Percentiles rank a stretch among this genome's conserved stretches.
These are phyloP conservation scores for Brachyhypopomus gauderio DNA, from an alignment of 2,113 vertebrate species.

Conservation along the genomic window DNA sequence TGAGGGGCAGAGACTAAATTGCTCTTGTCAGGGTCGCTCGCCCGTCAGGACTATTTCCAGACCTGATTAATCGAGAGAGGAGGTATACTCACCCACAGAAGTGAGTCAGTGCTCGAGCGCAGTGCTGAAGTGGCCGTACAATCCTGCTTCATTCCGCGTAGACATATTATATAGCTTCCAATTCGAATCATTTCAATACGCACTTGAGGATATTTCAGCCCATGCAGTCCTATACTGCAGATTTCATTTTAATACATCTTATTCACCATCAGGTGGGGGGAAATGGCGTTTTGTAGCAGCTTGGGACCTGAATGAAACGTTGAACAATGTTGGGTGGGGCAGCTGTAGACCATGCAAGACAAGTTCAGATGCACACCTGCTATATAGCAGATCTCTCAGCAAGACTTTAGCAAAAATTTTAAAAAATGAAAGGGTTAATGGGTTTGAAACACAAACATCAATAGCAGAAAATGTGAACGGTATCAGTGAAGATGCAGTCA, in stretches of 20 bases:
- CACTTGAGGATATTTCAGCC: not conserved
- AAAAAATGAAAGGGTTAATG: constrained; percentile 17
- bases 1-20: constrained; percentile 56
- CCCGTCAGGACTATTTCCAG: constrained; percentile 56
- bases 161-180: too few species aligned
- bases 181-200: not conserved
- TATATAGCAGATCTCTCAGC: not conserved
- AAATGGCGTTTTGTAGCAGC: not conserved
- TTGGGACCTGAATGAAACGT: too few species aligned
- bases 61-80: constrained; percentile 54
- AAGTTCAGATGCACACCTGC: not conserved
- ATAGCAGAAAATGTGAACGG: constrained; percentile 24
- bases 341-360: too few species aligned
- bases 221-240: too few species aligned
- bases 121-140: not conserved
- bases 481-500: constrained; percentile 2
- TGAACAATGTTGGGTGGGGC: too few species aligned
- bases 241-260: not conserved
- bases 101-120: constrained; percentile 1
- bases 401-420: constrained; percentile 16
- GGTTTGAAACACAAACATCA: constrained; percentile 34
- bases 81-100: not conserved
- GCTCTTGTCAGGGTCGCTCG: constrained; percentile 57
- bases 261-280: not conserved
- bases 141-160: too few species aligned